Percentiles rank a stretch among this genome's conserved stretches.
These are phyloP conservation scores for Nannoperca obscura DNA, from an alignment of 2,797 vertebrate species.

Conservation along the genomic window DNA sequence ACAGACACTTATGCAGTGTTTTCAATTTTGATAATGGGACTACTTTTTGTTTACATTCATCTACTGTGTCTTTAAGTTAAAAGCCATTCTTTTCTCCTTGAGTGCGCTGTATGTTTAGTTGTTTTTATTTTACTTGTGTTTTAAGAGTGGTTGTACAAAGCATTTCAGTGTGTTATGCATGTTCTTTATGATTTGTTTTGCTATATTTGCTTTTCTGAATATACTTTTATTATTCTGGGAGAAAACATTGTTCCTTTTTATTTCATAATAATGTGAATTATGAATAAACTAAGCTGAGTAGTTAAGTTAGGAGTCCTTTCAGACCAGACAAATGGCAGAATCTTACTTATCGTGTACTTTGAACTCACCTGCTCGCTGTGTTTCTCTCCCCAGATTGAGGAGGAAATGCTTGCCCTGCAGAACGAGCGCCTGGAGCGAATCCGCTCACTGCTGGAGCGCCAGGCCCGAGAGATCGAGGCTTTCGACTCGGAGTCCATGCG, in stretches of 20 bases:
- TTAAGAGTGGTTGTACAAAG: neutral
- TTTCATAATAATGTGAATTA: neutral
- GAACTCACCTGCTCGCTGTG: neutral
- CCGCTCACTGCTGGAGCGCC: conserved; percentile 96
- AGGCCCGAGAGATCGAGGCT: conserved; percentile 97
- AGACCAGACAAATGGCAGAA: neutral
- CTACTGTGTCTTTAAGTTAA: conserved; percentile 6
- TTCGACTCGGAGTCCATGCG: conserved; percentile 99
- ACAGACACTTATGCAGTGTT: neutral
- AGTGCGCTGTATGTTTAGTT: neutral
- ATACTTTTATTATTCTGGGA: neutral
- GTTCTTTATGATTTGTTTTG: neutral
- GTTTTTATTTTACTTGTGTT: neutral
- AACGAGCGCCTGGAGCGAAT: conserved; percentile 97
- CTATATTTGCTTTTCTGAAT: neutral
- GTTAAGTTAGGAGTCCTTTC: neutral
- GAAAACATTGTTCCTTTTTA: neutral
- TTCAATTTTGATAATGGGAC: neutral
- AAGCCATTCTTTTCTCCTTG: conserved; percentile 2
- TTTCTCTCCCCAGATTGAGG: conserved; percentile 90
- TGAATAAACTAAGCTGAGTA: neutral
- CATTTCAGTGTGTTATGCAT: neutral
- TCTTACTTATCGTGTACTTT: neutral
- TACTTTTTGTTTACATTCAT: neutral
- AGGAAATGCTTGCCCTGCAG: conserved; percentile 97